phyloP scores from a whole-genome alignment of 1,140 invertebrate species.

The Lamellibrachia luymesi region DNA sequence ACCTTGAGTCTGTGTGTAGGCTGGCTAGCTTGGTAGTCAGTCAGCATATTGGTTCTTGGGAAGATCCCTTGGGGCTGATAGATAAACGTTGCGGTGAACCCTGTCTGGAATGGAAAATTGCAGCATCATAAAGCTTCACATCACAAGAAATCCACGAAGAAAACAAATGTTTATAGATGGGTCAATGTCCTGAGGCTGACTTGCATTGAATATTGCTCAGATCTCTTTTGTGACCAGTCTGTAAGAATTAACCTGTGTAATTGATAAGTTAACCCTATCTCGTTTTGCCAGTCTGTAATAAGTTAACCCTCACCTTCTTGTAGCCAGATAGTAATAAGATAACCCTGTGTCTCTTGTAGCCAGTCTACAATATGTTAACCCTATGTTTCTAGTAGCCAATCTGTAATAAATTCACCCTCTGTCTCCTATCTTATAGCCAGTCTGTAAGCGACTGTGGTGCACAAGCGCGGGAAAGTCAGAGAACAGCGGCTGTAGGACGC shows the following conservation, averaged over 20 bases:
- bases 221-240: not conserved
- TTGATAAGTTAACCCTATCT: not conserved
- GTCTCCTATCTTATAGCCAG: conserved; percentile 61
- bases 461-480: conserved; percentile 55
- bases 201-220: not conserved
- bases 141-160: not conserved
- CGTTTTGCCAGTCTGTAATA: not conserved
- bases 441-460: conserved; percentile 81
- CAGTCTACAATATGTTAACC: not conserved
- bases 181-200: not conserved
- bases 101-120: not conserved
- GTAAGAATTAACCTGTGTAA: not conserved
- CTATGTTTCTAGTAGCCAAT: not conserved
- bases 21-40: not conserved
- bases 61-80: not conserved
- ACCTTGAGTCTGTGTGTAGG: not conserved
- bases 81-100: not conserved
- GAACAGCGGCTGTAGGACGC: conserved; percentile 69
- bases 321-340: too few species aligned
- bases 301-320: too few species aligned
- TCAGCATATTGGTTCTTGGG: not conserved
- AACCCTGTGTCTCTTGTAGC: too few species aligned
- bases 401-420: conserved; percentile 3
- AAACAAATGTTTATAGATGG: not conserved
- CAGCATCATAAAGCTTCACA: not conserved